Evolutionary conservation across 1,140 invertebrate species (phyloP).

Genomic region (Caenorhabditis latens): DNA sequence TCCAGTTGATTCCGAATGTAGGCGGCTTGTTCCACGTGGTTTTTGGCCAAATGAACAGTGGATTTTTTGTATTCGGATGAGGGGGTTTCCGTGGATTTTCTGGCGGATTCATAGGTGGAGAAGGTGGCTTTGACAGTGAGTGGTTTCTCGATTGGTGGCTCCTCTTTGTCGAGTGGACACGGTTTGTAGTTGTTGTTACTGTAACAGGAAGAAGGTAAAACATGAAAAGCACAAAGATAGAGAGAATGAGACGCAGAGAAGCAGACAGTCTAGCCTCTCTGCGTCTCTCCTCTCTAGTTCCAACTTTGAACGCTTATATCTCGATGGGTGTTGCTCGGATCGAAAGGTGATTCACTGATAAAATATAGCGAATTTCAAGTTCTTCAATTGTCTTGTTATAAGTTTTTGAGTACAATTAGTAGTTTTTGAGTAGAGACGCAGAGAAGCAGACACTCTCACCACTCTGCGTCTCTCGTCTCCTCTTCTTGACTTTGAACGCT

Average conservation of each 20-base stretch:
- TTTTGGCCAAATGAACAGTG: slow-evolving; percentile 10
- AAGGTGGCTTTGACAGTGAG: neutral
- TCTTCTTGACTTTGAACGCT: too few relatives aligned
- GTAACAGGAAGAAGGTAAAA: neutral
- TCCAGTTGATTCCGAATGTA: slow-evolving; percentile 36
- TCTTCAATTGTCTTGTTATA: neutral
- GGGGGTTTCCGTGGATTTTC: neutral
- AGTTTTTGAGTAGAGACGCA: too few relatives aligned
- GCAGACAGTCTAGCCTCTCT: too few relatives aligned
- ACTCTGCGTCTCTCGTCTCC: too few relatives aligned
- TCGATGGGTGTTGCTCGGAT: too few relatives aligned
- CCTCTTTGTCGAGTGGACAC: neutral
- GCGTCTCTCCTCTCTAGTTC: too few relatives aligned
- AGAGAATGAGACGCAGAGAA: too few relatives aligned
- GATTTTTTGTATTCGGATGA: neutral
- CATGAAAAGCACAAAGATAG: too few relatives aligned
- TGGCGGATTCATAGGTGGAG: neutral
- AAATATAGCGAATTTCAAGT: neutral
- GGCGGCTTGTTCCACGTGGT: slow-evolving; percentile 16
- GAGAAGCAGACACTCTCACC: too few relatives aligned
- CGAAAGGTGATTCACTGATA: too few relatives aligned
- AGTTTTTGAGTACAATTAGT: too few relatives aligned
- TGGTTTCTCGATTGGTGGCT: neutral
- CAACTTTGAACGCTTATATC: too few relatives aligned
- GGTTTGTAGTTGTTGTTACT: slow-evolving; percentile 48